A percentile compares a stretch with the other conserved stretches of the same genome.
Evolutionary conservation across 2,797 vertebrate genomes (phyloP).

Genomic region (Delichon dasypus): DNA sequence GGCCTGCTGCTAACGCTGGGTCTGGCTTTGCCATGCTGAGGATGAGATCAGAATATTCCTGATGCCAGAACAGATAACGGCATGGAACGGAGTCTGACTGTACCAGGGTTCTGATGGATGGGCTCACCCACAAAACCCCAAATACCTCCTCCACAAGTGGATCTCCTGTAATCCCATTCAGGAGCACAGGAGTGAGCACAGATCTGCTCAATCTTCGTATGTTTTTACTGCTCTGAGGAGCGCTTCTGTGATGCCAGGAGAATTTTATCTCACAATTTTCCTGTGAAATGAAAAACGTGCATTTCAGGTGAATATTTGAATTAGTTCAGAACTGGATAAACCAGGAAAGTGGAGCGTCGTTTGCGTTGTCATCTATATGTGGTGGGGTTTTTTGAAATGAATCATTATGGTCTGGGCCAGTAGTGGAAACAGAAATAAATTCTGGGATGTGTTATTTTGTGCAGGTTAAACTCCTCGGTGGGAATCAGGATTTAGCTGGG

Average conservation of each 20-base stretch:
- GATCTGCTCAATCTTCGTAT: neutral
- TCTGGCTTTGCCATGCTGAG: neutral
- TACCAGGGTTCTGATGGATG: neutral
- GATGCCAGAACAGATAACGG: neutral
- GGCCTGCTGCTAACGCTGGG: neutral
- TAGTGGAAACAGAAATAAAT: neutral
- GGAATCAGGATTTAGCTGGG: neutral
- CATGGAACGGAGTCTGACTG: neutral
- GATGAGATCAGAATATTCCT: neutral
- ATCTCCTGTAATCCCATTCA: neutral
- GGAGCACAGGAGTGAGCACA: neutral
- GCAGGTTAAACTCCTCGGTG: neutral
- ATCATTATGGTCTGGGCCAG: neutral
- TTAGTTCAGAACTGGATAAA: neutral
- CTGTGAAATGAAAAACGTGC: accelerated
- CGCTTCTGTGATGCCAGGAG: neutral
- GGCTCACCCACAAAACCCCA: neutral
- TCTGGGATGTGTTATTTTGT: neutral
- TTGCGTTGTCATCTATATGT: neutral
- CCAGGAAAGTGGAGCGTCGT: neutral
- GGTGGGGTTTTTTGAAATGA: neutral
- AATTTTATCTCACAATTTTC: neutral
- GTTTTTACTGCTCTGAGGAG: neutral
- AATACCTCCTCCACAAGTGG: neutral
- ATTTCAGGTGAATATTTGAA: neutral